phyloP scores from a whole-genome alignment of 1,140 invertebrate genomes.

The Trachelipus rathkii region DNA sequence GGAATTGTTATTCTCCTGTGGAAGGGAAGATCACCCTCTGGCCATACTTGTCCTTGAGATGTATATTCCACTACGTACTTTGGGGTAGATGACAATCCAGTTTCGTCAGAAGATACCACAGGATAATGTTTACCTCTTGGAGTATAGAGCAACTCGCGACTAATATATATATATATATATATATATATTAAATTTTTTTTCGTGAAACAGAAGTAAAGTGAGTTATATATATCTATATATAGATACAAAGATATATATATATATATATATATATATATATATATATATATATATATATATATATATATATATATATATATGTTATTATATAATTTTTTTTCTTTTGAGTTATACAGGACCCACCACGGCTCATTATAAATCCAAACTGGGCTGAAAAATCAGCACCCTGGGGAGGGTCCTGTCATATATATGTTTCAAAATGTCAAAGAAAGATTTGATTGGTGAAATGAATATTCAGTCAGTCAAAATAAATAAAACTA shows the following conservation, averaged over 20 bases:
- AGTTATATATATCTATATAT: too few relatives aligned
- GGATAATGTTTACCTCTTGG: constrained; percentile 43
- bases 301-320: constrained; percentile 17
- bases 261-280: constrained; percentile 16
- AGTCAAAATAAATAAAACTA: too few relatives aligned
- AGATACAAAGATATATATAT: constrained; percentile 2
- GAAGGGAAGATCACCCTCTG: constrained; percentile 65
- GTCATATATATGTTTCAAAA: too few relatives aligned
- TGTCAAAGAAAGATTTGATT: too few relatives aligned
- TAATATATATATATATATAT: not conserved
- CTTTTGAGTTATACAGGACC: too few relatives aligned
- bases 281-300: constrained; percentile 13
- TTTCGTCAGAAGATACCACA: constrained; percentile 42
- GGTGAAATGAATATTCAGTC: too few relatives aligned
- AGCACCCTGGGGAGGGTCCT: too few relatives aligned
- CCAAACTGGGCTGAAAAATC: too few relatives aligned
- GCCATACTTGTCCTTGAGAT: constrained; percentile 64
- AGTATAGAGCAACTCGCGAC: constrained; percentile 43
- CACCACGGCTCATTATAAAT: too few relatives aligned
- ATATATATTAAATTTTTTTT: too few relatives aligned
- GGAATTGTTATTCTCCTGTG: constrained; percentile 64
- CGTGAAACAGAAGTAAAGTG: too few relatives aligned
- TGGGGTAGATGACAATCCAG: constrained; percentile 60
- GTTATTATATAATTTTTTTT: too few relatives aligned
- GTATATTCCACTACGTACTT: constrained; percentile 54